Percentiles rank a stretch among this genome's conserved stretches.
Conservation (phyloP, 2,113 vertebrate species). For the Dermatemys mawii region DNA sequence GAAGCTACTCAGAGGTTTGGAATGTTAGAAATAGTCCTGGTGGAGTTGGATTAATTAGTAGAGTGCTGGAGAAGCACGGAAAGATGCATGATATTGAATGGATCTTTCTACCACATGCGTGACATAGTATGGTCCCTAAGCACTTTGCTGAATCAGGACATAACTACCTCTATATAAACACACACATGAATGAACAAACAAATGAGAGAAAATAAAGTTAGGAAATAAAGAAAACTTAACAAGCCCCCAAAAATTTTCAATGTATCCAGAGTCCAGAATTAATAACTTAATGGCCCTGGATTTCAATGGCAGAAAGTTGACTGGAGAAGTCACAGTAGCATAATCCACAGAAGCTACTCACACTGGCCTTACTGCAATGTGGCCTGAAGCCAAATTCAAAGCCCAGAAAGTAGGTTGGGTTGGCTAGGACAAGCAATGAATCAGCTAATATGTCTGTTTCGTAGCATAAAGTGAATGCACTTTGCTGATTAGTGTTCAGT, state of each 20-base stretch:
- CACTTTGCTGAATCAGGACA: background rate
- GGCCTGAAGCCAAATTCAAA: background rate
- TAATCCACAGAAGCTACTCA: background rate
- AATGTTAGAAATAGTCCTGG: background rate
- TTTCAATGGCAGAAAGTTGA: background rate
- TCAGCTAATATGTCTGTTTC: background rate
- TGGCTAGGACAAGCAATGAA: background rate
- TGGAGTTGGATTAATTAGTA: background rate
- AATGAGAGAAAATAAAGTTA: background rate
- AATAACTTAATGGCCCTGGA: background rate
- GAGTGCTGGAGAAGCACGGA: background rate
- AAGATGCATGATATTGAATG: background rate
- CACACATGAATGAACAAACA: background rate
- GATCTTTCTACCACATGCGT: background rate
- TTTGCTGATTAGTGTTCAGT: background rate
- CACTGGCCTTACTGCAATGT: background rate
- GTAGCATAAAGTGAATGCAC: background rate
- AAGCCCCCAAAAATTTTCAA: background rate
- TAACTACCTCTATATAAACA: background rate
- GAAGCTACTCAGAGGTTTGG: background rate
- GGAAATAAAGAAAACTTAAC: background rate
- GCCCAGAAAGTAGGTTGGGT: background rate
- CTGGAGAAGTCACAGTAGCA: background rate
- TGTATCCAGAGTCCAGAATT: background rate
- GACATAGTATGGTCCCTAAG: background rate